Percentiles rank a stretch among this genome's conserved stretches.
Conservation (phyloP, 2,797 vertebrate species). For the Halcyon leucocephala region DNA sequence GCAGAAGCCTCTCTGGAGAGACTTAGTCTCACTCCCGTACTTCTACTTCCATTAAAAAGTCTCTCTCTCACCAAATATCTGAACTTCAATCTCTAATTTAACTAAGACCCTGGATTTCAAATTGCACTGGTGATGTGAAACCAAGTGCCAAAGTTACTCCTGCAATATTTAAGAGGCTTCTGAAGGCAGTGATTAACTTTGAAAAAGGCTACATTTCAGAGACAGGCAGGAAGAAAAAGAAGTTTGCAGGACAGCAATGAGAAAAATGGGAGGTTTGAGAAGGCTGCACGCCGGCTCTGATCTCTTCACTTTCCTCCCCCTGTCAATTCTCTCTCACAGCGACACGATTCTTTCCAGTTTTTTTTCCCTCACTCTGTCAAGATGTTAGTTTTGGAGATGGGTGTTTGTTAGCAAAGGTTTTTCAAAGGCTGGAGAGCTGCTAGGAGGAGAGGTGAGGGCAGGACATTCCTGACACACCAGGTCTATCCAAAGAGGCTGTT, state of each 20-base stretch:
- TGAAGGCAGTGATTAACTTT: background rate
- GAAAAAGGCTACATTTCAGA: background rate
- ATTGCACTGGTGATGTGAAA: background rate
- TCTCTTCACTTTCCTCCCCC: background rate
- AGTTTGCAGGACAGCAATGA: background rate
- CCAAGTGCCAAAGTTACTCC: background rate
- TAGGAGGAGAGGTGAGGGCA: conserved; percentile 30
- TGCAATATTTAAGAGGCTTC: background rate
- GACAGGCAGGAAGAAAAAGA: background rate
- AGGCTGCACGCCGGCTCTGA: background rate
- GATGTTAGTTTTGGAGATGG: conserved; percentile 1
- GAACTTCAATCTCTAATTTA: background rate
- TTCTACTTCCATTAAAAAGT: background rate
- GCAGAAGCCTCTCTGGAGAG: background rate
- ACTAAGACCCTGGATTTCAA: background rate
- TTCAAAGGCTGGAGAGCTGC: background rate
- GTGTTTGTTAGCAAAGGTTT: conserved; percentile 30
- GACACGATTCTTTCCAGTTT: background rate
- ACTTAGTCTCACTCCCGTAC: background rate
- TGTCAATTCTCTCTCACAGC: background rate
- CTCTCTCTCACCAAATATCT: background rate
- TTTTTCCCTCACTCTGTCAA: background rate
- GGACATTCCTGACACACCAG: conserved; percentile 10
- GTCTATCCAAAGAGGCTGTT: background rate
- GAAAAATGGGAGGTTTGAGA: background rate